phyloP scores from a whole-genome alignment of 2,888 invertebrate genomes.

The Leptinotarsa haldemani region DNA sequence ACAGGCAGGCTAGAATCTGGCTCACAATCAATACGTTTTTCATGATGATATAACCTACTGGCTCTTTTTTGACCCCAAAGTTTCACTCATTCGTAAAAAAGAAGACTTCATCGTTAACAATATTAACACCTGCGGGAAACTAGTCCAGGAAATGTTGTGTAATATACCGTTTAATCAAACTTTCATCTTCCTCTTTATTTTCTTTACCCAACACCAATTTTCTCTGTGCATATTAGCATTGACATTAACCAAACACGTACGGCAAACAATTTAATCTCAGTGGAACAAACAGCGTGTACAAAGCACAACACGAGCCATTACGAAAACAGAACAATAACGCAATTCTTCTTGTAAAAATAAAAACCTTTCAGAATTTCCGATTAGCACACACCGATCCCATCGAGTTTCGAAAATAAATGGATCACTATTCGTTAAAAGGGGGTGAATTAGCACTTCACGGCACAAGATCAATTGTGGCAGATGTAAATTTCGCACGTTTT shows the following conservation, averaged over 20 bases:
- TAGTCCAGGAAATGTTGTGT: background rate
- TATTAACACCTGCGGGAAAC: background rate
- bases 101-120: background rate
- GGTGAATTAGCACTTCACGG: background rate
- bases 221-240: conserved; percentile 13
- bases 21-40: no score
- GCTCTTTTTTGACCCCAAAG: no score
- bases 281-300: conserved; percentile 30
- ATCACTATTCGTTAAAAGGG: background rate
- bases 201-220: background rate
- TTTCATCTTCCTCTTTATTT: conserved; percentile 1
- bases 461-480: no score
- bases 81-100: no score
- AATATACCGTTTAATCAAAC: background rate
- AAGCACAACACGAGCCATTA: conserved; percentile 35
- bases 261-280: conserved; percentile 31
- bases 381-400: conserved; percentile 9
- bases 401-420: conserved; percentile 1
- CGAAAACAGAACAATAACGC: conserved; percentile 34
- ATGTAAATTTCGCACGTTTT: background rate
- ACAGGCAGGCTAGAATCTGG: no score
- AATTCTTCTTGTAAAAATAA: conserved; percentile 29
- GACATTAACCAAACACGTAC: conserved; percentile 2
- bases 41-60: no score
- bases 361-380: conserved; percentile 39